Conservation (phyloP, 2,797 vertebrate genomes). For the Poeciliopsis turneri region DNA sequence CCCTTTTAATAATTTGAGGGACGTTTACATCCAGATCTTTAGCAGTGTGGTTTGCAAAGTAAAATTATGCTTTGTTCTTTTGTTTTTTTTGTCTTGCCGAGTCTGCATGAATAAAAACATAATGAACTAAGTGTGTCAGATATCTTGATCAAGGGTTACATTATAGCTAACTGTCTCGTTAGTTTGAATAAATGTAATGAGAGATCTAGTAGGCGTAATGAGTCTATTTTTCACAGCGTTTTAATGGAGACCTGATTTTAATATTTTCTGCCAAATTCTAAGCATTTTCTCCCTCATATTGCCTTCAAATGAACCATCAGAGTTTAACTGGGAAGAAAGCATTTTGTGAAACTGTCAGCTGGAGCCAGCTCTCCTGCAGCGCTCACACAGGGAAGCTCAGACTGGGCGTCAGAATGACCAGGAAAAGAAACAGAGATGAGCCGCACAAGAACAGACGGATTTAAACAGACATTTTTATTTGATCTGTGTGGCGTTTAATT, state of each 20-base stretch:
- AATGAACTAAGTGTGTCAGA: constrained; percentile 16
- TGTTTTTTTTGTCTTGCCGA: background rate
- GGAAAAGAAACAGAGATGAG: constrained; percentile 17
- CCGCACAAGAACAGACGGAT: constrained; percentile 21
- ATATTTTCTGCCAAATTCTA: constrained; percentile 48
- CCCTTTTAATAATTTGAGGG: constrained; percentile 23
- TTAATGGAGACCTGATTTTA: constrained; percentile 23
- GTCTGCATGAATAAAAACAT: constrained; percentile 5
- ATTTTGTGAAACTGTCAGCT: constrained; percentile 44
- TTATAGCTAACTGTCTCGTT: constrained; percentile 6
- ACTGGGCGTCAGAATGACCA: constrained; percentile 48
- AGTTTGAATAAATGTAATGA: constrained; percentile 3
- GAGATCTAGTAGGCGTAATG: constrained; percentile 3
- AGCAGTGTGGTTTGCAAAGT: constrained; percentile 10
- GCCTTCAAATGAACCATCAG: constrained; percentile 55
- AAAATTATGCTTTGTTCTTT: constrained; percentile 3
- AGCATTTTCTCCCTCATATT: constrained; percentile 24
- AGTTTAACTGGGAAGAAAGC: constrained; percentile 53
- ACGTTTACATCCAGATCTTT: constrained; percentile 32
- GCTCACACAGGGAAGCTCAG: constrained; percentile 51
- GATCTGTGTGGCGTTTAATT: constrained; percentile 35
- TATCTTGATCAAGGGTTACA: constrained; percentile 14
- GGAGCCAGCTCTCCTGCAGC: constrained; percentile 55
- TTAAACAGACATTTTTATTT: constrained; percentile 42
- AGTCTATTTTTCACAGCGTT: constrained; percentile 7